phyloP scores from a whole-genome alignment of 2,888 invertebrate species.

The Slavum lentiscoides region DNA sequence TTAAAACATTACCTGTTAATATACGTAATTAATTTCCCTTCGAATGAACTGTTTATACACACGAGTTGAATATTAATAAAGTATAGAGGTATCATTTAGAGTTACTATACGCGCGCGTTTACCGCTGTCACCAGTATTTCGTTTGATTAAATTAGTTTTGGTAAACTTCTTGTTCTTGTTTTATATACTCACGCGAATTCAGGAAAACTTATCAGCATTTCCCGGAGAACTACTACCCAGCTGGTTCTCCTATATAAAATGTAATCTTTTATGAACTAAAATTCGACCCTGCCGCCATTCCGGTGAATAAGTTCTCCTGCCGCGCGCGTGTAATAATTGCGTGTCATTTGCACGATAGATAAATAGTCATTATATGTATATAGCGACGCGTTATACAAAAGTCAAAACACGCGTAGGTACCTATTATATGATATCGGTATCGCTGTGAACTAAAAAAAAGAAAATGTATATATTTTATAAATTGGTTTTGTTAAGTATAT shows the following conservation, averaged over 20 bases:
- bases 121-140: constrained; percentile 13
- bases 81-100: neutral
- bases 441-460: too few species aligned
- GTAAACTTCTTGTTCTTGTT: constrained; percentile 30
- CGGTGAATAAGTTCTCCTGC: neutral
- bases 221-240: neutral
- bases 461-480: too few species aligned
- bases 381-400: too few species aligned
- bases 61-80: constrained; percentile 18
- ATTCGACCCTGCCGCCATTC: neutral
- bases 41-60: neutral
- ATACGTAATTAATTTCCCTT: neutral
- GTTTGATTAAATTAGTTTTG: constrained; percentile 38
- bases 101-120: neutral
- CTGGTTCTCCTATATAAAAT: neutral
- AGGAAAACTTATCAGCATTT: constrained; percentile 6
- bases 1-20: neutral
- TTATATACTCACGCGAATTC: neutral
- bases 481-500: too few species aligned
- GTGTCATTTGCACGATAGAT: neutral
- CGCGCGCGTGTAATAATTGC: neutral
- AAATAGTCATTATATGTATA: too few species aligned
- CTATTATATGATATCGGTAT: too few species aligned
- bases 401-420: too few species aligned
- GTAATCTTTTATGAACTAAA: constrained; percentile 6